Base-by-base conservation (phyloP, 1,140 invertebrate species). In the Drosophila serrata region DNA sequence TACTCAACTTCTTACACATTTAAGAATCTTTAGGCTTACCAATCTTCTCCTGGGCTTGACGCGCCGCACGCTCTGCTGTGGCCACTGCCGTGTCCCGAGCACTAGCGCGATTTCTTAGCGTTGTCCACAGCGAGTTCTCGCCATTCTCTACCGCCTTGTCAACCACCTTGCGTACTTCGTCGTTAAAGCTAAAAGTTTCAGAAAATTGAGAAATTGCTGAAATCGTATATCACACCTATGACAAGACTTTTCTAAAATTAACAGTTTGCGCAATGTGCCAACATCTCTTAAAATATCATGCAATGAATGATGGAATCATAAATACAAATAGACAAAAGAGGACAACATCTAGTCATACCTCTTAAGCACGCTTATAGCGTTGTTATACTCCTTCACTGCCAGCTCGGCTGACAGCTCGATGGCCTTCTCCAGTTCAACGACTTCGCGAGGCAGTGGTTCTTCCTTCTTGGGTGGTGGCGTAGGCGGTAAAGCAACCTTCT, bases 141-240 rank as follows among this genome's bases (percentile, higher is more conserved):
- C 94, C 79, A 40, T 94, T 94, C 53, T 94, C 94, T 6, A 95
- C 93, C 22, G 94, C 90, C 53, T 93, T 94, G 33, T 95, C 95
- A 4, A 96, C 82, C 5, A 96, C 92, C 22, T 93, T 92, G 17
- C 95, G 93, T 6, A 96, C 94, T 65, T 96, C 94, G n/a, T 93
- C 82, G 75, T 94, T 95, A 58, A 95, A 95, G 53, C 94, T 94
- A 29, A 6, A 61, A 49, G 22, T 27, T n/a, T n/a, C n/a, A n/a
- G n/a, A 56, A 24, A 48, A 31, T 15, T 22, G 35, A 22, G 15
- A 27, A 27, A 46, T 9, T 17, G 1, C 5, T 15, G 15, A 27
- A 27, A 46, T 9, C 29, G 1, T 8, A 9, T 33, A 8, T 33
- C 17, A 53, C 2, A 13, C 13, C 3, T 12, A 24, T 58, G 27